These are phyloP conservation scores for Camponotus floridanus DNA, from an alignment of 1,140 invertebrate species.

Conservation along the genomic window DNA sequence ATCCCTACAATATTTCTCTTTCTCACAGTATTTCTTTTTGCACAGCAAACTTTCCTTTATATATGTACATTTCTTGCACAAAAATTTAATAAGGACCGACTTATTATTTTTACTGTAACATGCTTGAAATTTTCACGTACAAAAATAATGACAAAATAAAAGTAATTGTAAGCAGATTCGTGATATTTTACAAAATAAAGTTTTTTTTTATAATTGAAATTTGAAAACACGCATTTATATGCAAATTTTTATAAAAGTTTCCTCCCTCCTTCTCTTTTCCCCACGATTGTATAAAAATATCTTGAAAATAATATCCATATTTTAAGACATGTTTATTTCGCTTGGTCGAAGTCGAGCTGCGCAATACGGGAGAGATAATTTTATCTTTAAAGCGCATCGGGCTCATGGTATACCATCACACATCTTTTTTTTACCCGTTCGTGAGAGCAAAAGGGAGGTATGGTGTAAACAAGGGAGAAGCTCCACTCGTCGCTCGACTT, in stretches of 20 bases:
- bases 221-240: background rate
- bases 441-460: slow-evolving; percentile 11
- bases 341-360: slow-evolving; percentile 24
- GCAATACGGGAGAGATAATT: slow-evolving; percentile 48
- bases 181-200: background rate
- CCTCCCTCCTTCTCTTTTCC: too few relatives aligned
- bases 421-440: slow-evolving; percentile 30
- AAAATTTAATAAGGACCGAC: background rate
- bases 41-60: background rate
- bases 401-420: slow-evolving; percentile 13
- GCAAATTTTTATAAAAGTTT: background rate
- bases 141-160: background rate
- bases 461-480: slow-evolving; percentile 53
- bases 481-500: slow-evolving; percentile 31
- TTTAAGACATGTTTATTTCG: slow-evolving; percentile 45
- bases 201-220: background rate
- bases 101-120: background rate
- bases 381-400: slow-evolving; percentile 49
- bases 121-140: background rate
- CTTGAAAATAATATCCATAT: slow-evolving; percentile 40
- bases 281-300: slow-evolving; percentile 30
- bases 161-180: background rate
- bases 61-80: background rate
- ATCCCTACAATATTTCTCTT: background rate
- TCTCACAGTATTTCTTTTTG: background rate